Conservation (phyloP, 2,113 vertebrate species). For the Datnioides undecimradiatus region DNA sequence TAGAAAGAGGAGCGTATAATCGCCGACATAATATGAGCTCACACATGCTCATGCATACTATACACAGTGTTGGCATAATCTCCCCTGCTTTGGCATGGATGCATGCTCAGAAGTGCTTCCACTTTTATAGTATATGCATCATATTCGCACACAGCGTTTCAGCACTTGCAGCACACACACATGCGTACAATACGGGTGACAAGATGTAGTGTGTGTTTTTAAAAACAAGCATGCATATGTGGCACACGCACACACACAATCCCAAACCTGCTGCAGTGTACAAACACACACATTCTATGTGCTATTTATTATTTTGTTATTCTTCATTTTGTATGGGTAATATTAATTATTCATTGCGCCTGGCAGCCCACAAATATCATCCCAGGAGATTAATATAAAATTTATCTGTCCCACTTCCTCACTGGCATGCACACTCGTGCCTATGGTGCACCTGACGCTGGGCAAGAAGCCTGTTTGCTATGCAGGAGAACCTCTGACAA, state of each 20-base stretch:
- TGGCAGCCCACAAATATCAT: slow-evolving; percentile 58
- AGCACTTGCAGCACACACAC: not conserved
- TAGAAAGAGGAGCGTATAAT: slow-evolving; percentile 72
- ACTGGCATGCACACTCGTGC: not conserved
- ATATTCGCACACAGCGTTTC: slow-evolving; percentile 23
- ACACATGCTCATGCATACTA: slow-evolving; percentile 62
- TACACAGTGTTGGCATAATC: slow-evolving; percentile 67
- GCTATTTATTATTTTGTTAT: slow-evolving; percentile 64
- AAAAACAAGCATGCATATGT: not conserved
- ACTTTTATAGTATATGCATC: slow-evolving; percentile 26
- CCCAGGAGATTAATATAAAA: slow-evolving; percentile 73
- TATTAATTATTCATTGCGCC: slow-evolving; percentile 73
- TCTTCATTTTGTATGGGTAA: slow-evolving; percentile 49
- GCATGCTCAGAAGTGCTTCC: slow-evolving; percentile 13
- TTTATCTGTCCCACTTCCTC: slow-evolving; percentile 54
- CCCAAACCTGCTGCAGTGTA: not conserved
- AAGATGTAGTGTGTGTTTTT: not conserved
- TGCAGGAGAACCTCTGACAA: slow-evolving; percentile 57
- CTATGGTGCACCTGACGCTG: slow-evolving; percentile 47
- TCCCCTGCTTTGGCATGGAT: slow-evolving; percentile 51
- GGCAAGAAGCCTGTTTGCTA: slow-evolving; percentile 62
- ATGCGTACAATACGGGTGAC: not conserved
- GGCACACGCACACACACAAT: not conserved
- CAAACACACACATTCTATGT: slow-evolving; percentile 2
- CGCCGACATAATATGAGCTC: slow-evolving; percentile 63